A percentile compares a stretch with the other conserved stretches of the same genome.
Conservation (phyloP, 2,797 vertebrate species). For the Tinamus major region DNA sequence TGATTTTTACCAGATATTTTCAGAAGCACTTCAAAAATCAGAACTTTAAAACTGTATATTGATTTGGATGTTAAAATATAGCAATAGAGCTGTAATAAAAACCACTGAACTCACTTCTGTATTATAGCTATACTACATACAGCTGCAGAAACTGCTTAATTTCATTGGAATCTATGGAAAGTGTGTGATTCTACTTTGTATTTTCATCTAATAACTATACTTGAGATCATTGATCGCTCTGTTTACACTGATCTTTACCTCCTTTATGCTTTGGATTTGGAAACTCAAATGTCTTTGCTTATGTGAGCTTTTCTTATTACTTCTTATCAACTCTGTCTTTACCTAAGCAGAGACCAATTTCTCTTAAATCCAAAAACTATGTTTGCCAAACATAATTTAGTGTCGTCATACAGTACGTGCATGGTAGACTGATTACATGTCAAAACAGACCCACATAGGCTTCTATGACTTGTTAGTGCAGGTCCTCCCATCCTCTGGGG, state of each 20-base stretch:
- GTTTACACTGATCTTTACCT: not conserved
- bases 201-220: not conserved
- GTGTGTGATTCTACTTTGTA: not conserved
- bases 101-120: not conserved
- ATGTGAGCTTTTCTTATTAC: not conserved
- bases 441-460: not conserved
- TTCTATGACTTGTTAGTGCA: not conserved
- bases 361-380: not conserved
- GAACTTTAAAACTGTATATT: not conserved
- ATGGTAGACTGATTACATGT: not conserved
- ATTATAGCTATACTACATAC: not conserved
- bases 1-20: not conserved
- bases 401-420: not conserved
- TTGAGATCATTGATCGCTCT: not conserved
- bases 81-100: not conserved
- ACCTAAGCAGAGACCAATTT: not conserved
- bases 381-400: not conserved
- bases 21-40: not conserved
- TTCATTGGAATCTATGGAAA: not conserved
- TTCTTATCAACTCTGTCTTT: not conserved
- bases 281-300: not conserved
- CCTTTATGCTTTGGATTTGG: not conserved
- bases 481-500: not conserved
- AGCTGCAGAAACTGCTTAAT: not conserved
- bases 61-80: not conserved